These are phyloP conservation scores for Rhinogobio ventralis DNA, from an alignment of 2,797 vertebrate genomes.

Conservation along the genomic window DNA sequence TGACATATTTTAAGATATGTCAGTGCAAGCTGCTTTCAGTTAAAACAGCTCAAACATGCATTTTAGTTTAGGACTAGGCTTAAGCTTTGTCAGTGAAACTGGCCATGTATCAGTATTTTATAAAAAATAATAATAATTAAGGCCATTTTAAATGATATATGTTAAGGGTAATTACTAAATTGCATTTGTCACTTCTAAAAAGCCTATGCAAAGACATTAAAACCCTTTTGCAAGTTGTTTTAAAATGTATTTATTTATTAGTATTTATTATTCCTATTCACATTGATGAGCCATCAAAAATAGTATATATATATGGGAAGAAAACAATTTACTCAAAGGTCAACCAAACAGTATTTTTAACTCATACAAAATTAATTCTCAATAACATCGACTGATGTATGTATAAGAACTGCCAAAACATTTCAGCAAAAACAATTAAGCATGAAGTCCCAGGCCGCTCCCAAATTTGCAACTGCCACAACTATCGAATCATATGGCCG, in stretches of 20 bases:
- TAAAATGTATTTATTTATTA: background rate
- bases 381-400: background rate
- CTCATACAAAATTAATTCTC: background rate
- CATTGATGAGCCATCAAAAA: background rate
- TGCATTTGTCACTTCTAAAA: background rate
- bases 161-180: background rate
- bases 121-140: background rate
- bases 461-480: slow-evolving; percentile 1
- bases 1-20: too few species aligned
- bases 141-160: background rate
- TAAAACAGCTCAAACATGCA: too few species aligned
- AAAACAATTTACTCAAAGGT: background rate
- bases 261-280: background rate
- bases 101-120: background rate
- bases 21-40: too few species aligned
- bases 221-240: background rate
- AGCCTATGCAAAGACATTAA: background rate
- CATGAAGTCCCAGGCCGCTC: slow-evolving; percentile 20
- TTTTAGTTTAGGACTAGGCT: too few species aligned
- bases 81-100: too few species aligned
- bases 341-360: background rate
- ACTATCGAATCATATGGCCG: background rate
- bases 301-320: too few species aligned
- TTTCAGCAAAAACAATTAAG: background rate
- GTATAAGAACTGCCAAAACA: background rate